Base-by-base conservation (phyloP, 2,888 invertebrate genomes). In the Electrophaes corylata region DNA sequence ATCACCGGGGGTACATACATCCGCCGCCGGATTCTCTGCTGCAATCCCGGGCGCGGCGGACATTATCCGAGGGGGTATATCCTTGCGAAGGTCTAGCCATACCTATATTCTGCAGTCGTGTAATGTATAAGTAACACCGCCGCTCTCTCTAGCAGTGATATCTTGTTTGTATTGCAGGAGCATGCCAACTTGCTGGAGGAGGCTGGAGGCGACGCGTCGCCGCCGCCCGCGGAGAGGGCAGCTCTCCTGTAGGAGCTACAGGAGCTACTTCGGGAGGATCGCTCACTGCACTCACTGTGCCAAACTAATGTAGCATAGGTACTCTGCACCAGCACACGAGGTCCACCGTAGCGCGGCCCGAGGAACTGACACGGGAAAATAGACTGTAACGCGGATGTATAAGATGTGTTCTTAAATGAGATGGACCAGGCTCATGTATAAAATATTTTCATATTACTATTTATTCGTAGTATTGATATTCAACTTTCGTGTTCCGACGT, bases 161-260 rank as follows among this genome's bases (percentile, higher is more conserved):
- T 6, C 6, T 26, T 26, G 11, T 14, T 2, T 35, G 19, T 0
- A n/a, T 53, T 53, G 12, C 76, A 80, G 81, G 81, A 81, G 67
- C 76, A 77, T 58, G 79, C 77, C 39, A 79, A 76, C 65, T 62
- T 89, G 55, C 76, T 89, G 62, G 70, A 71, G 12, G 78, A 69
- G 53, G 74, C 68, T 40, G 73, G 67, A 6, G 65, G 71, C 67
- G 58, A 5, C 4, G 66, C 14, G 20, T 71, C 80, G 54, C 67
- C 82, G 61, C 77, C 53, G 67, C 81, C 50, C 72, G 59, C 64
- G 39, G 88, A 87, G 75, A 79, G 82, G 46, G 83, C 84, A 62
- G 83, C 86, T 57, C 76, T 88, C 54, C 79, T 85, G 58, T 86
- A 73, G 75, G 52, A 61, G 10, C 33, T 37, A n/a, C n/a, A n/a